A percentile compares a stretch with the other conserved stretches of the same genome.
Evolutionary conservation across 2,797 vertebrate genomes (phyloP).

Genomic region (Pampus argenteus): DNA sequence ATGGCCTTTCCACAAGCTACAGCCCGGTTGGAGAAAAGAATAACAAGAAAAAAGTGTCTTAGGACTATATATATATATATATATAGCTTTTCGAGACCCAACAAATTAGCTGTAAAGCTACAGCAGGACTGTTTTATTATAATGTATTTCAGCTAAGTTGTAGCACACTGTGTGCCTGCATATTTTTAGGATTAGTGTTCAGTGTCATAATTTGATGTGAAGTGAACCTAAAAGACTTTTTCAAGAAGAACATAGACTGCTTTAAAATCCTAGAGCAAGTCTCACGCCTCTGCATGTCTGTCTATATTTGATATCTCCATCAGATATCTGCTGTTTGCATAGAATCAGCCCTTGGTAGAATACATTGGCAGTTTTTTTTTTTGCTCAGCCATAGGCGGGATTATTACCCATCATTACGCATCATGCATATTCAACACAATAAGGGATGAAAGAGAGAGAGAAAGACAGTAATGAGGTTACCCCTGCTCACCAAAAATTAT

Average conservation of each 20-base stretch:
- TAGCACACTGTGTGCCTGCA: conserved; percentile 10
- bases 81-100: conserved; percentile 44
- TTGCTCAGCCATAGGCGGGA: conserved; percentile 52
- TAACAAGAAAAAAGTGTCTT: conserved; percentile 25
- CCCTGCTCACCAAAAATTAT: conserved; percentile 67
- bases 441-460: conserved; percentile 48
- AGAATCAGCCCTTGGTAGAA: conserved; percentile 23
- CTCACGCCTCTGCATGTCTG: conserved; percentile 19
- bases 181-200: conserved; percentile 45
- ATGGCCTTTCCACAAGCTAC: conserved; percentile 22
- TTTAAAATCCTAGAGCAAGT: conserved; percentile 33
- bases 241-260: conserved; percentile 13
- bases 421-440: conserved; percentile 74
- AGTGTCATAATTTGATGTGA: conserved; percentile 41
- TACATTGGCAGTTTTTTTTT: conserved; percentile 34
- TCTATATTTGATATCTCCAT: conserved; percentile 44
- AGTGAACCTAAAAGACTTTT: conserved; percentile 27
- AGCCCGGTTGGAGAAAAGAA: conserved; percentile 15
- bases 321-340: conserved; percentile 47
- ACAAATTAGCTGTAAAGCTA: conserved; percentile 39
- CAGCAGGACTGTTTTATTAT: conserved; percentile 35
- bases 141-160: conserved; percentile 19
- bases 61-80: neutral
- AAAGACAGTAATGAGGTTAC: conserved; percentile 72
- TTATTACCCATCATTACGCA: conserved; percentile 73